Evolutionary conservation across 2,888 invertebrate genomes (phyloP).

Genomic region (Marronus borbonicus): DNA sequence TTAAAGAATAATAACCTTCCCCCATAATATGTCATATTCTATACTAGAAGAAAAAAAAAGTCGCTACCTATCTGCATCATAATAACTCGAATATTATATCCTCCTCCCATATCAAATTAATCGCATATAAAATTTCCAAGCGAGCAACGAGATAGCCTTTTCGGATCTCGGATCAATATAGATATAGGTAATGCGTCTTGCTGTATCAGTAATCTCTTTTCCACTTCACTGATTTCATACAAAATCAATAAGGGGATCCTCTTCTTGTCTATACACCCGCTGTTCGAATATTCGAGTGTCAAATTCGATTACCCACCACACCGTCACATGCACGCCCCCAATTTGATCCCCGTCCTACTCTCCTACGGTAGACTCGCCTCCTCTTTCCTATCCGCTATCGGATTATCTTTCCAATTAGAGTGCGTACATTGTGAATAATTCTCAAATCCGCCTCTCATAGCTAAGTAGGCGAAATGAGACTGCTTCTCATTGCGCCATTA

Average conservation of each 20-base stretch:
- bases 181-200: constrained; percentile 32
- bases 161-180: constrained; percentile 32
- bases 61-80: too few species aligned
- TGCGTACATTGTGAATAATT: constrained; percentile 24
- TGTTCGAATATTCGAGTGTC: constrained; percentile 42
- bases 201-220: constrained; percentile 48
- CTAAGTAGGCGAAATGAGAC: neutral
- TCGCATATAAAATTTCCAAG: constrained; percentile 27
- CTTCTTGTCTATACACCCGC: constrained; percentile 21
- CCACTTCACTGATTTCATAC: constrained; percentile 46
- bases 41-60: neutral
- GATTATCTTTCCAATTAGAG: constrained; percentile 44
- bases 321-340: neutral
- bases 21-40: neutral
- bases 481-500: too few species aligned
- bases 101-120: constrained; percentile 19
- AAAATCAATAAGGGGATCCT: constrained; percentile 41
- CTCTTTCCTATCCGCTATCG: constrained; percentile 28
- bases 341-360: neutral
- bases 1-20: too few species aligned
- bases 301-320: constrained; percentile 34
- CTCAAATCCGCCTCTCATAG: constrained; percentile 9
- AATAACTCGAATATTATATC: too few species aligned
- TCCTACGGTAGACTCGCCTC: neutral
- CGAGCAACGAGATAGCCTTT: constrained; percentile 4